These are phyloP conservation scores for Anomalospiza imberbis DNA, from an alignment of 2,797 vertebrate genomes.

Conservation along the genomic window DNA sequence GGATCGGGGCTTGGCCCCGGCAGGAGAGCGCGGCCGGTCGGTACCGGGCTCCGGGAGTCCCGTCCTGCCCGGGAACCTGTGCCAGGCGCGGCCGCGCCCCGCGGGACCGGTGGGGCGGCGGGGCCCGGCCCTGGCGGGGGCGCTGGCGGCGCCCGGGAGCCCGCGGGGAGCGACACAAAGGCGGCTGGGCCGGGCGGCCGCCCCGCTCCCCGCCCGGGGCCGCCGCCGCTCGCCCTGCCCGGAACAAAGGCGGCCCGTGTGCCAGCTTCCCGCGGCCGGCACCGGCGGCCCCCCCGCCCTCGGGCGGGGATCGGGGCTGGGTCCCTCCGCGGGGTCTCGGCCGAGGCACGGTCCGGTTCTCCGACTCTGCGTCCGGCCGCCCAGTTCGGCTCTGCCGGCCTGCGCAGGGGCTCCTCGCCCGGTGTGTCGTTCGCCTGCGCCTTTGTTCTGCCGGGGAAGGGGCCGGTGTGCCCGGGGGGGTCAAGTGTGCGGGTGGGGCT, in stretches of 20 bases:
- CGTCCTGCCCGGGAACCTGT: background rate
- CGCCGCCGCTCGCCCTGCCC: background rate
- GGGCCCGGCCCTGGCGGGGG: background rate
- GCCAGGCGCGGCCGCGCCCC: background rate
- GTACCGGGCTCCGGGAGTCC: background rate
- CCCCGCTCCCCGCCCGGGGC: background rate
- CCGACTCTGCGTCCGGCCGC: background rate
- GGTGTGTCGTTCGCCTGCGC: background rate
- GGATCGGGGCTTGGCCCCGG: background rate
- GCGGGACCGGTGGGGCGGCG: background rate
- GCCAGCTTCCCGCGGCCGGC: constrained; percentile 20
- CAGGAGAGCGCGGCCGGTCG: background rate
- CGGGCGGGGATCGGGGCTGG: background rate
- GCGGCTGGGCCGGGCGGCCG: background rate
- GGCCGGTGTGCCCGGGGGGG: background rate
- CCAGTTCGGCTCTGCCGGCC: background rate
- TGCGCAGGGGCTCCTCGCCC: accelerated
- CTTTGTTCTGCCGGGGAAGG: constrained; percentile 33
- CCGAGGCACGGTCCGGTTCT: background rate
- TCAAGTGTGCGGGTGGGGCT: background rate
- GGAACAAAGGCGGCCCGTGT: constrained; percentile 30
- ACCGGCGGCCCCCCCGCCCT: background rate
- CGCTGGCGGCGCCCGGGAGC: background rate
- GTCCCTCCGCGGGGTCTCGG: background rate
- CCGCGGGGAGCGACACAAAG: constrained; percentile 1